Evolutionary conservation across 2,113 vertebrate genomes (phyloP).

Genomic region (Pollachius pollachius): DNA sequence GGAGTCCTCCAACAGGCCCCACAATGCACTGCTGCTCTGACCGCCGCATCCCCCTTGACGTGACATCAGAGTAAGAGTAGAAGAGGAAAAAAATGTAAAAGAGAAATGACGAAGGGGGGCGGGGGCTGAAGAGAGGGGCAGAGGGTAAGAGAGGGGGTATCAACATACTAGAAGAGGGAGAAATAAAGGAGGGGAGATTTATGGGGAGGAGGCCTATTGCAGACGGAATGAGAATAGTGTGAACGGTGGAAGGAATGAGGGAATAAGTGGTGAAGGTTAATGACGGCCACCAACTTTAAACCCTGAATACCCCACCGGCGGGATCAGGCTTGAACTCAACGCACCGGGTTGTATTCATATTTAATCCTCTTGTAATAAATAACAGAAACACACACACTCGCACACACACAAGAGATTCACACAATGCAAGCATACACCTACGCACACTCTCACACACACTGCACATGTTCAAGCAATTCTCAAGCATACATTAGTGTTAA

Average conservation of each 20-base stretch:
- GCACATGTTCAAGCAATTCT: constrained; percentile 1
- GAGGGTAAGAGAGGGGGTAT: constrained; percentile 22
- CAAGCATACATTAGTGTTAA: constrained; percentile 79
- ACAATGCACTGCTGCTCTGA: constrained; percentile 42
- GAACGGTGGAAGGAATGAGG: too few relatives aligned
- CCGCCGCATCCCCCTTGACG: constrained; percentile 12
- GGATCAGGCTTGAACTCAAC: not conserved
- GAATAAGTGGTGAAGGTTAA: too few relatives aligned
- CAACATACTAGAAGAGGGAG: too few relatives aligned
- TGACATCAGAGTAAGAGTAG: not conserved
- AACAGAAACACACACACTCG: not conserved
- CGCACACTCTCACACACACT: too few relatives aligned
- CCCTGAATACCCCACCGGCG: not conserved
- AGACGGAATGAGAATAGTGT: too few relatives aligned
- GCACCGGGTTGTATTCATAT: too few relatives aligned
- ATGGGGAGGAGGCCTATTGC: too few relatives aligned
- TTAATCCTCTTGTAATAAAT: too few relatives aligned
- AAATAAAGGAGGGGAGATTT: too few relatives aligned
- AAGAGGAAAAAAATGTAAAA: constrained; percentile 1
- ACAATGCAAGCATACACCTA: not conserved
- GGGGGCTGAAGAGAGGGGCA: not conserved
- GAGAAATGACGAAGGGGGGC: constrained; percentile 6
- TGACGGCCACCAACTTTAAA: too few relatives aligned
- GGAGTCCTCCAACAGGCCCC: constrained; percentile 48
- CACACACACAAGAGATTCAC: constrained; percentile 35